Percentiles rank a stretch among this genome's conserved stretches.
Evolutionary conservation across 2,797 vertebrate genomes (phyloP).

Genomic region (Acomys russatus): DNA sequence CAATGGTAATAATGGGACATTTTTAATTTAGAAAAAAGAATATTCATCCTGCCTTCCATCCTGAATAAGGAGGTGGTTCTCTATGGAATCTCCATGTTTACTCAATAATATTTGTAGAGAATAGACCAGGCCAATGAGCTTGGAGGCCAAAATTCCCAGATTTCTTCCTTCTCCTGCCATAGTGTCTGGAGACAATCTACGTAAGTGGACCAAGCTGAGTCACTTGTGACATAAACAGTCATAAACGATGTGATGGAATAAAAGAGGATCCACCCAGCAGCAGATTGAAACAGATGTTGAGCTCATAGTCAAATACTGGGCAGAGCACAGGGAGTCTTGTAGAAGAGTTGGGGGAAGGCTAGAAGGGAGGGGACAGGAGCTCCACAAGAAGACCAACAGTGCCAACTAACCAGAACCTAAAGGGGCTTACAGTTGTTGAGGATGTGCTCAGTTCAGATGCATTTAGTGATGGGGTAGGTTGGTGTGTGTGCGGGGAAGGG

Average conservation of each 20-base stretch:
- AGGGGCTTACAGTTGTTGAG: too few species aligned
- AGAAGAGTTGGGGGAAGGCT: too few species aligned
- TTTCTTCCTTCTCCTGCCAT: not conserved
- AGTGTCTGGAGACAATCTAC: not conserved
- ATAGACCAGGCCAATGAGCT: not conserved
- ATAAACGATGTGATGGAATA: not conserved
- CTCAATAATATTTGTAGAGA: not conserved
- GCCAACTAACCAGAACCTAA: too few species aligned
- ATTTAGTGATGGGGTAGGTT: too few species aligned
- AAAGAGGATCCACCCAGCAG: not conserved
- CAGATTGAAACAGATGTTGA: too few species aligned
- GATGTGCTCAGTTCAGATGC: too few species aligned
- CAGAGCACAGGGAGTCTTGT: too few species aligned
- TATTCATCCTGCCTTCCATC: not conserved
- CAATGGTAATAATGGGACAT: not conserved
- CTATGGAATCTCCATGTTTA: not conserved
- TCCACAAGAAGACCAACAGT: too few species aligned
- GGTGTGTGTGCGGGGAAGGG: too few species aligned
- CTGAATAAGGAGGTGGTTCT: fast-evolving
- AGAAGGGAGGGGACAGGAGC: too few species aligned
- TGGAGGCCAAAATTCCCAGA: not conserved
- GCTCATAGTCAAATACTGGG: too few species aligned
- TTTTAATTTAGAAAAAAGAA: not conserved
- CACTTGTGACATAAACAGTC: not conserved
- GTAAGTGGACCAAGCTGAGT: not conserved